Conservation (phyloP, 2,113 vertebrate species). For the Syrmaticus mikado region DNA sequence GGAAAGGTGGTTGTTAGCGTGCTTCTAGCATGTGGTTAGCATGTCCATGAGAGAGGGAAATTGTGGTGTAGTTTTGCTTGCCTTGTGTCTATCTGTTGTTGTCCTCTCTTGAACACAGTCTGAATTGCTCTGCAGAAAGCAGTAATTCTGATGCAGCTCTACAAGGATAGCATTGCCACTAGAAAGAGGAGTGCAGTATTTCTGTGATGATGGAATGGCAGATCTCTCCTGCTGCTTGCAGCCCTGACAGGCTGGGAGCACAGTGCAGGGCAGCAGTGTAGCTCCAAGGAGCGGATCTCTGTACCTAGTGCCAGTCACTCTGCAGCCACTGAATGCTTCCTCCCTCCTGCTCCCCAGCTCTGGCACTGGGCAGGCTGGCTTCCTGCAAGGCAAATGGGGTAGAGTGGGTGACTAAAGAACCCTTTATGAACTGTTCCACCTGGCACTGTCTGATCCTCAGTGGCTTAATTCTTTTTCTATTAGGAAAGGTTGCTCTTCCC, state of each 20-base stretch:
- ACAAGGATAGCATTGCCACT: not conserved
- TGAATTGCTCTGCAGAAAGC: not conserved
- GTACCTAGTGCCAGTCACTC: not conserved
- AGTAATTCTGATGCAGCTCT: not conserved
- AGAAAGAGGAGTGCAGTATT: not conserved
- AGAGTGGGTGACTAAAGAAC: not conserved
- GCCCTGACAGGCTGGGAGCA: accelerated
- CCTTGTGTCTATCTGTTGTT: not conserved
- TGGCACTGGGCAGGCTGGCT: not conserved
- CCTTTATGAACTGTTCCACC: not conserved
- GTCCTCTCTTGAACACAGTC: accelerated
- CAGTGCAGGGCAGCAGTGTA: not conserved
- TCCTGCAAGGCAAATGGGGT: not conserved
- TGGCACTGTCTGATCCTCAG: not conserved
- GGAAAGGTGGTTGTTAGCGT: not conserved
- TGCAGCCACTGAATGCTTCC: too few relatives aligned
- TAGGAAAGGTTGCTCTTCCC: not conserved
- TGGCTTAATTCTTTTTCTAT: not conserved
- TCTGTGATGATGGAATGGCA: not conserved
- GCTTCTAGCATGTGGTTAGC: accelerated
- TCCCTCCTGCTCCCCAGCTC: not conserved
- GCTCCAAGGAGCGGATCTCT: not conserved
- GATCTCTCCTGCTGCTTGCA: not conserved
- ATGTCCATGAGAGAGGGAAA: not conserved
- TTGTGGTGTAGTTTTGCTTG: not conserved